Evolutionary conservation across 2,797 vertebrate genomes (phyloP).

Genomic region (Notolepis coatsorum): DNA sequence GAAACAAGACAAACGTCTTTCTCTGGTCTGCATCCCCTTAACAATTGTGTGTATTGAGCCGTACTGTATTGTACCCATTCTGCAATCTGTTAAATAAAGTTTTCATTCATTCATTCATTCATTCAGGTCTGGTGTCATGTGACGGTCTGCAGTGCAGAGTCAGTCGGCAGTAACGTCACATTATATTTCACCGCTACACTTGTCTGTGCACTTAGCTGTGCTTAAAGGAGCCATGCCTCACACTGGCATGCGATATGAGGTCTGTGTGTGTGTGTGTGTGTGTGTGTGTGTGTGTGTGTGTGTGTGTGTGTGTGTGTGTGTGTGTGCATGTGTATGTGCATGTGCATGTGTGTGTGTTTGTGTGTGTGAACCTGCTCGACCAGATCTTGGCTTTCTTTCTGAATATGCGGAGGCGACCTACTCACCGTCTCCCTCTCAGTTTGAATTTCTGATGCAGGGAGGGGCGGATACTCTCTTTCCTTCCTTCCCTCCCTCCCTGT

Average conservation of each 20-base stretch:
- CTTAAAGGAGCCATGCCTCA: constrained; percentile 44
- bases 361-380: constrained; percentile 51
- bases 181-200: neutral
- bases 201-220: neutral
- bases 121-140: no score
- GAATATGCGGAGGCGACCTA: neutral
- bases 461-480: constrained; percentile 3
- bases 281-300: constrained; percentile 15
- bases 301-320: neutral
- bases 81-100: no score
- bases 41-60: no score
- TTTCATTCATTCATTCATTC: no score
- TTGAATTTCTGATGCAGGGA: constrained; percentile 28
- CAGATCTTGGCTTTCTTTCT: constrained; percentile 29
- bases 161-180: neutral
- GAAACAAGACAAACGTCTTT: no score
- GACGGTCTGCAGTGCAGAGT: neutral
- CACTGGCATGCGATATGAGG: constrained; percentile 18
- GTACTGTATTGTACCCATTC: no score
- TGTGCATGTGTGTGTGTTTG: neutral
- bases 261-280: constrained; percentile 8
- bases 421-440: neutral
- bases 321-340: neutral
- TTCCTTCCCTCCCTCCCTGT: constrained; percentile 5
- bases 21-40: no score